phyloP scores from a whole-genome alignment of 2,888 invertebrate genomes.

The Malthinus seriepunctatus region DNA sequence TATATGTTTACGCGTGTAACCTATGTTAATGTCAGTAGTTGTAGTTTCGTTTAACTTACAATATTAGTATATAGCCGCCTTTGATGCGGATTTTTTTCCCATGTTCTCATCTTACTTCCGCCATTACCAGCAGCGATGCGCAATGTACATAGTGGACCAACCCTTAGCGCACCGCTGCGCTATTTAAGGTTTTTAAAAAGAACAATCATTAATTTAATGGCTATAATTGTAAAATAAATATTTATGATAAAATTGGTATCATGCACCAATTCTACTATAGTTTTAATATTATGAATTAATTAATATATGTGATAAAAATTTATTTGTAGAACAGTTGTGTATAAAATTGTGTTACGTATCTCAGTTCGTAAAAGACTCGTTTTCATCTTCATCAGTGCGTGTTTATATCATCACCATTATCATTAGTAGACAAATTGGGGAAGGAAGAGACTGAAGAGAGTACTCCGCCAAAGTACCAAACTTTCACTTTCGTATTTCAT shows the following conservation, averaged over 20 bases:
- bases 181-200: slow-evolving; percentile 54
- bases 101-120: slow-evolving; percentile 48
- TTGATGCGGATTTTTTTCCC: slow-evolving; percentile 31
- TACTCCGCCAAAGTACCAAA: slow-evolving; percentile 32
- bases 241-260: slow-evolving; percentile 48
- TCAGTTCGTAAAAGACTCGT: slow-evolving; percentile 54
- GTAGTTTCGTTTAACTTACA: slow-evolving; percentile 38
- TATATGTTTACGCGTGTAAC: slow-evolving; percentile 43
- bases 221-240: slow-evolving; percentile 41
- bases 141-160: slow-evolving; percentile 55
- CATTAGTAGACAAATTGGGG: slow-evolving; percentile 43
- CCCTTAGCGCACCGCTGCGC: slow-evolving; percentile 33
- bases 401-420: slow-evolving; percentile 36
- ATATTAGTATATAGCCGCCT: slow-evolving; percentile 22
- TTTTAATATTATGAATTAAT: slow-evolving; percentile 47
- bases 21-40: slow-evolving; percentile 41
- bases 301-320: slow-evolving; percentile 57
- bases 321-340: slow-evolving; percentile 55
- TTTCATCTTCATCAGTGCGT: slow-evolving; percentile 35
- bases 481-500: background rate
- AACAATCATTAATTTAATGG: slow-evolving; percentile 60
- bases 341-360: slow-evolving; percentile 55
- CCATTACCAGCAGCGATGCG: slow-evolving; percentile 48
- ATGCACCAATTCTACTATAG: slow-evolving; percentile 56
- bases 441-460: slow-evolving; percentile 56